Evolutionary conservation across 1,140 invertebrate species (phyloP).

Genomic region (Caenorhabditis tropicalis): DNA sequence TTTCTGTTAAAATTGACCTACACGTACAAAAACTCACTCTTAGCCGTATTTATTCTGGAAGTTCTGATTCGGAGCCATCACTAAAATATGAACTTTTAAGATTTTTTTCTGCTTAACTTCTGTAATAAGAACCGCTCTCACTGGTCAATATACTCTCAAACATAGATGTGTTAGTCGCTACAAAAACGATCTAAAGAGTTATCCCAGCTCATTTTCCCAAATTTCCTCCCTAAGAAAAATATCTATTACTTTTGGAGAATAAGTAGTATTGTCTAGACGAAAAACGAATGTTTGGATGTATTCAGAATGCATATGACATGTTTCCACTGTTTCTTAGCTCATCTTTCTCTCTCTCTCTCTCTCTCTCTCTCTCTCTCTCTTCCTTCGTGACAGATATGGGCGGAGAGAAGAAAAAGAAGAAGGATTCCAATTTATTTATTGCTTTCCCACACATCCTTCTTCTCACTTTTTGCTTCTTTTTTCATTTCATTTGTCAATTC

Average conservation of each 20-base stretch:
- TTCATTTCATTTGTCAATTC: constrained; percentile 38
- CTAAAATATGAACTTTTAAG: too few relatives aligned
- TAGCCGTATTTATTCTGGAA: too few relatives aligned
- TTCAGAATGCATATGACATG: constrained; percentile 40
- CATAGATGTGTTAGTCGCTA: too few relatives aligned
- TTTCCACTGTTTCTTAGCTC: constrained; percentile 12
- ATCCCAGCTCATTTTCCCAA: not conserved
- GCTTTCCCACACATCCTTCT: constrained; percentile 39
- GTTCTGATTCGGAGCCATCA: too few relatives aligned
- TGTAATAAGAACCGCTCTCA: too few relatives aligned
- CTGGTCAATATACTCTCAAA: too few relatives aligned
- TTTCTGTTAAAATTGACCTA: too few relatives aligned
- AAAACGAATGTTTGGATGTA: not conserved
- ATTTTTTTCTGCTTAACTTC: too few relatives aligned
- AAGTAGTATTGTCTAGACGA: not conserved
- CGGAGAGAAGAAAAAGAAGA: too few relatives aligned
- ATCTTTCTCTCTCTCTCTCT: not conserved
- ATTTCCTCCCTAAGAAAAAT: not conserved
- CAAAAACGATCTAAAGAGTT: too few relatives aligned
- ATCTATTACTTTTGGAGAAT: not conserved
- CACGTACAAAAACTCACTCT: too few relatives aligned
- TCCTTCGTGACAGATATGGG: constrained; percentile 8
- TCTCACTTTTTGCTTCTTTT: not conserved
- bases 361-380: not conserved
- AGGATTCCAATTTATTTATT: constrained; percentile 43